These are phyloP conservation scores for Lasioglossum oenotherae DNA, from an alignment of 2,888 invertebrate genomes.

Conservation along the genomic window DNA sequence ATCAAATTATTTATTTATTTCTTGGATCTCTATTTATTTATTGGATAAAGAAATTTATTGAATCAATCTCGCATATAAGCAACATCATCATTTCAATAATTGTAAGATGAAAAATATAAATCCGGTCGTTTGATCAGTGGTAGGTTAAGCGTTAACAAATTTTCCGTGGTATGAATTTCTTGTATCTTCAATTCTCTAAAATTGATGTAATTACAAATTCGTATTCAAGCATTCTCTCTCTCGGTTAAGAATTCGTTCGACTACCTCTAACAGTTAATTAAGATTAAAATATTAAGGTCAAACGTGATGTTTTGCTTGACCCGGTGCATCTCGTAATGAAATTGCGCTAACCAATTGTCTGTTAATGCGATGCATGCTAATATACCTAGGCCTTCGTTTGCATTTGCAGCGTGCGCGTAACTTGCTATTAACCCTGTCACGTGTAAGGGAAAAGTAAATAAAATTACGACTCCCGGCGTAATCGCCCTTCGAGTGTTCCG, in stretches of 20 bases:
- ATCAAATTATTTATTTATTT: not conserved
- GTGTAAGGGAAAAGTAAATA: not conserved
- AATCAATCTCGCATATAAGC: too few species aligned
- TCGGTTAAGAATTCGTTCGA: not conserved
- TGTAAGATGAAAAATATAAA: too few species aligned
- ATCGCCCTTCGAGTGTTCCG: not conserved
- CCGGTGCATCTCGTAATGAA: not conserved
- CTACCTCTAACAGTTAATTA: not conserved
- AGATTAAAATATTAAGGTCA: conserved; percentile 1
- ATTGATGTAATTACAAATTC: not conserved
- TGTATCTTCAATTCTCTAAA: not conserved
- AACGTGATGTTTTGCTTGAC: not conserved
- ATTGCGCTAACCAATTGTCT: not conserved
- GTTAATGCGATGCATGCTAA: conserved; percentile 51
- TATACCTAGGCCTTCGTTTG: not conserved
- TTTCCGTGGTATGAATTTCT: not conserved
- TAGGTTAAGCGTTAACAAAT: not conserved
- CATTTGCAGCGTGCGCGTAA: not conserved
- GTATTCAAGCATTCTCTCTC: not conserved
- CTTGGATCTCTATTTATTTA: too few species aligned
- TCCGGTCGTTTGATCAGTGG: too few species aligned
- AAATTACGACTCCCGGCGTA: not conserved
- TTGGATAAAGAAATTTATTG: too few species aligned
- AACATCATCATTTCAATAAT: too few species aligned
- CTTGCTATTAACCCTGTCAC: conserved; percentile 9